Evolutionary conservation across 2,888 invertebrate genomes (phyloP).

Genomic region (Orthosia gothica): DNA sequence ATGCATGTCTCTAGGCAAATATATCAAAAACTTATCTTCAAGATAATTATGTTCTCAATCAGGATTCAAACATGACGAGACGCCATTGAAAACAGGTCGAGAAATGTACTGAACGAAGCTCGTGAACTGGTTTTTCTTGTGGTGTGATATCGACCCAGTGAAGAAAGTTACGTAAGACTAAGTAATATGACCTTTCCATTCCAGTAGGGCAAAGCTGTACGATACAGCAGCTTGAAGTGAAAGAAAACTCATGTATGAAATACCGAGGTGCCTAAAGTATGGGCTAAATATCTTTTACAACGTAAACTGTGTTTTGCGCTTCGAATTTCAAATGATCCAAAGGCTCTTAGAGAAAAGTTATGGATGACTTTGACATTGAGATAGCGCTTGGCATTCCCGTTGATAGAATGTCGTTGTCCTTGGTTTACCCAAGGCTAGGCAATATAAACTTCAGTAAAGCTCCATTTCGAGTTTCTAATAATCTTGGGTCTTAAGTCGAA

Average conservation of each 20-base stretch:
- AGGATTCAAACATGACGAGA: constrained; percentile 5
- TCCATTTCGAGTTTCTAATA: not conserved
- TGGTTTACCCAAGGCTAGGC: no score
- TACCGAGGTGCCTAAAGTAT: not conserved
- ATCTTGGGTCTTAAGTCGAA: not conserved
- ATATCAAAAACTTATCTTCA: not conserved
- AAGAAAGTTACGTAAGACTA: constrained; percentile 7
- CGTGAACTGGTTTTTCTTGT: constrained; percentile 7
- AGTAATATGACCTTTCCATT: constrained; percentile 23
- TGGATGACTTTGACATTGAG: no score
- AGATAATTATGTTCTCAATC: not conserved
- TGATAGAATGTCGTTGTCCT: no score
- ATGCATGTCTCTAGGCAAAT: not conserved
- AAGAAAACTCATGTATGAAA: not conserved
- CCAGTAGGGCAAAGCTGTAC: not conserved
- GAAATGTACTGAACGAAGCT: constrained; percentile 1
- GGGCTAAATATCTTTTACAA: not conserved
- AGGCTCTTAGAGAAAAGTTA: no score
- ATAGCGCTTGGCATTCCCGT: no score
- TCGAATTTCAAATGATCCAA: no score
- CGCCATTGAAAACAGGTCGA: constrained; percentile 5
- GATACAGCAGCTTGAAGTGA: not conserved
- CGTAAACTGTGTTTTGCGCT: no score
- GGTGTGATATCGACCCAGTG: constrained; percentile 19
- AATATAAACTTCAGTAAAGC: no score